Conservation (phyloP, 92 coral and sea anemone genomes). For the Zoanthus solanderi region DNA sequence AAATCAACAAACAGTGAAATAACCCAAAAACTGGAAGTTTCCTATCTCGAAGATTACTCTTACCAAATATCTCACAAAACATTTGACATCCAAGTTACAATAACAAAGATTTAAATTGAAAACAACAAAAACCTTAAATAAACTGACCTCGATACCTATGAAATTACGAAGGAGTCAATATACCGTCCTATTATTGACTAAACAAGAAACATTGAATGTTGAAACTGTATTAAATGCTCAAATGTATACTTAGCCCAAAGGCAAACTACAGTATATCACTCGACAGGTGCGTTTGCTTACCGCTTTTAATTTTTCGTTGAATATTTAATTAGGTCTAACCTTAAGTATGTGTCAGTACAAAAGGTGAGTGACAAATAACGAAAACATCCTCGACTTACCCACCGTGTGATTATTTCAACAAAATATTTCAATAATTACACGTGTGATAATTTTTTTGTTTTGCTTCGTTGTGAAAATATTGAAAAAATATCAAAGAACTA, state of each 20-base stretch:
- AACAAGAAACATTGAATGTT: not conserved
- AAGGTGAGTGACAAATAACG: not conserved
- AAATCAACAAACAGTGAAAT: not conserved
- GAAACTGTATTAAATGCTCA: not conserved
- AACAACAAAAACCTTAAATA: not conserved
- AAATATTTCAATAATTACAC: not conserved
- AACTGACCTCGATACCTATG: slow-evolving; percentile 35
- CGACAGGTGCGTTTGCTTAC: slow-evolving; percentile 31
- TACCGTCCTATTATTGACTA: not conserved
- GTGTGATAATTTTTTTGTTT: not conserved
- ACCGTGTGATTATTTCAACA: not conserved
- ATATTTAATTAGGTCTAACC: slow-evolving; percentile 25
- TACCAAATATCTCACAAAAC: not conserved
- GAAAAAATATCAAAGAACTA: not conserved
- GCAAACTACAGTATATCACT: not conserved
- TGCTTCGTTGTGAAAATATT: not conserved
- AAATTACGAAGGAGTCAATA: not conserved
- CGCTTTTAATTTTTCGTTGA: slow-evolving; percentile 18
- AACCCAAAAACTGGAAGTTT: not conserved
- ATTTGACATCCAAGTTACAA: not conserved
- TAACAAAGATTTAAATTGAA: not conserved
- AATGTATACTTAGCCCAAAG: not conserved
- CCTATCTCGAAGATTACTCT: not conserved
- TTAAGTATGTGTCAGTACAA: slow-evolving; percentile 1
- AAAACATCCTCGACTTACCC: not conserved